Evolutionary conservation across 2,113 vertebrate genomes (phyloP), one percentile per base, ranked within the genome.

Genomic region (Bujurquina vittata): DNA sequence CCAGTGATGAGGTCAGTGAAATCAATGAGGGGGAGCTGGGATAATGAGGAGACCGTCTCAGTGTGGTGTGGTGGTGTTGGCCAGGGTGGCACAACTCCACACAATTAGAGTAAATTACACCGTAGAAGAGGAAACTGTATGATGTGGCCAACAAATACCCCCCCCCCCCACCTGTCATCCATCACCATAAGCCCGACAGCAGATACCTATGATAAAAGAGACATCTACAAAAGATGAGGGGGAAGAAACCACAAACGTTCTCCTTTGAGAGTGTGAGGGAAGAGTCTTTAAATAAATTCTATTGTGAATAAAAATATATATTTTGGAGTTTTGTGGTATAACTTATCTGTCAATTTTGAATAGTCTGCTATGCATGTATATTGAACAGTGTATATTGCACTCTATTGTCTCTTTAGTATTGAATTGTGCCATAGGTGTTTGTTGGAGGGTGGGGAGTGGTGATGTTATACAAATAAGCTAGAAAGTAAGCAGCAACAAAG

Each of bases 11-110:
- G 91, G 91, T 94, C 88, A 92, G 91, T 82, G 65, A 77, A 76
- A 94, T 95, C 92, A 90, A 94, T 94, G 87, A 77, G 74, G 69
- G 83, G 83, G 90, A 94, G 84, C 86, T n/a, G 23, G 79, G 85
- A 91, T 93, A 94, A 94, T 88, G 87, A 94, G 91, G 77, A 90
- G 85, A 83, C 61, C 31, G 75, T 81, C 78, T 84, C 56, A 1
- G 72, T 26, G 77, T 49, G 65, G 77, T 5, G 31, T 33, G 40
- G 62, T 49, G 65, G 77, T 5, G 31, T 33, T 33, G 62, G 85
- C 75, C 15, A 46, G 54, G 29, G 61, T 35, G 3, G 65, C 78
- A 75, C 75, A 75, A 80, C 80, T 73, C 62, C 54, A 40, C 9
- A 26, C 79, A 90, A 92, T 91, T 87, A 94, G 23, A 85, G 76